Evolutionary conservation across 2,113 vertebrate genomes (phyloP).

Genomic region (Cinclus cinclus): DNA sequence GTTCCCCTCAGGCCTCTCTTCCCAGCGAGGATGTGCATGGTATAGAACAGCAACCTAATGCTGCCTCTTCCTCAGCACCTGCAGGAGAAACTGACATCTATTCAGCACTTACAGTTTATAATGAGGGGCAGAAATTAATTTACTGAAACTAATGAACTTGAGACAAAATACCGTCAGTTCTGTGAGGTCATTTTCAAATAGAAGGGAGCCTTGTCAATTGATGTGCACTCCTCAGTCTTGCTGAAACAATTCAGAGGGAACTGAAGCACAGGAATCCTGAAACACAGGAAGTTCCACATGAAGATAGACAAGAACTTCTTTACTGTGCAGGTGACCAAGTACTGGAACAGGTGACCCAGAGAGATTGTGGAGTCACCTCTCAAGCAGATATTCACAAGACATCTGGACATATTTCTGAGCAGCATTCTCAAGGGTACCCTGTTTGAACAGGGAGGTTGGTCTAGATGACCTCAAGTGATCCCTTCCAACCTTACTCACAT

Average conservation of each 20-base stretch:
- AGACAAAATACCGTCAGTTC: background rate
- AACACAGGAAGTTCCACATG: background rate
- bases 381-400: background rate
- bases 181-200: background rate
- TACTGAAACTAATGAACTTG: background rate
- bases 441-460: background rate
- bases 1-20: background rate
- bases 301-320: background rate
- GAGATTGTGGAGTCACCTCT: background rate
- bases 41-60: background rate
- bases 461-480: background rate
- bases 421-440: background rate
- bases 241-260: background rate
- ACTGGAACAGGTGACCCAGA: background rate
- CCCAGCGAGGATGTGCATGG: background rate
- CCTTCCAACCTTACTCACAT: background rate
- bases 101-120: background rate
- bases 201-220: background rate
- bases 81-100: background rate
- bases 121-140: background rate
- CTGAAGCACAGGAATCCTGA: background rate
- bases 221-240: background rate
- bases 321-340: background rate
- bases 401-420: background rate
- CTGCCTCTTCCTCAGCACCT: fast-evolving